phyloP scores from a whole-genome alignment of 2,113 vertebrate genomes.

The Tachuris rubrigastra region DNA sequence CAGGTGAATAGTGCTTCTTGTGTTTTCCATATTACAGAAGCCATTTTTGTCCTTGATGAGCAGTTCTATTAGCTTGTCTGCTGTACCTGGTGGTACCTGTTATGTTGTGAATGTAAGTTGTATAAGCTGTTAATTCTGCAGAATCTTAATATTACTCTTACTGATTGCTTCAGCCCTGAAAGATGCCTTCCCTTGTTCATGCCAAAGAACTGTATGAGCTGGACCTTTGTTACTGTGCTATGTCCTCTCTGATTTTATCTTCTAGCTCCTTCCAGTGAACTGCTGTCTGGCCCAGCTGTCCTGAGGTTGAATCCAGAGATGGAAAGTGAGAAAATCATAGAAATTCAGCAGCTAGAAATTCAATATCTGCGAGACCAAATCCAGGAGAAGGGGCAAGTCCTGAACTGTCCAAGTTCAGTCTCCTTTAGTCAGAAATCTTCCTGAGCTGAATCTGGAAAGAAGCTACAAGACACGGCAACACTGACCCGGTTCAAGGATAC shows the following conservation, averaged over 20 bases:
- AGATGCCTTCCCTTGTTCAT: neutral
- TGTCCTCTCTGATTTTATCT: conserved; percentile 7
- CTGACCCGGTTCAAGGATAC: neutral
- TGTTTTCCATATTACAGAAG: neutral
- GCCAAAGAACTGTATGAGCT: neutral
- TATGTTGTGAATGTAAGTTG: neutral
- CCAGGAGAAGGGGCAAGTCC: conserved; percentile 52
- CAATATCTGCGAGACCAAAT: conserved; percentile 74
- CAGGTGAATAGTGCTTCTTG: conserved; percentile 61
- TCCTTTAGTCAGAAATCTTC: conserved; percentile 44
- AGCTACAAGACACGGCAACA: neutral
- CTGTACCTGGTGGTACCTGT: neutral
- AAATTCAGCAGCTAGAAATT: conserved; percentile 82
- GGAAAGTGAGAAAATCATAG: conserved; percentile 78
- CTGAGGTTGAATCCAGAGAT: conserved; percentile 71
- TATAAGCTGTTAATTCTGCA: neutral
- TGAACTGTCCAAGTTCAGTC: conserved; percentile 9
- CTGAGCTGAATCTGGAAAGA: conserved; percentile 3
- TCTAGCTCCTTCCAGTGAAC: conserved; percentile 42
- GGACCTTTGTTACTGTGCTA: neutral
- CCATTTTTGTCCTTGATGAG: neutral
- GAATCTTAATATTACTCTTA: neutral
- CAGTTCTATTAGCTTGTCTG: neutral
- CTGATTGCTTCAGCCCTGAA: neutral
- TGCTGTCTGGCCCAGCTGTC: neutral